Base-by-base conservation (phyloP, 2,797 vertebrate species). In the Heterohyrax brucei region DNA sequence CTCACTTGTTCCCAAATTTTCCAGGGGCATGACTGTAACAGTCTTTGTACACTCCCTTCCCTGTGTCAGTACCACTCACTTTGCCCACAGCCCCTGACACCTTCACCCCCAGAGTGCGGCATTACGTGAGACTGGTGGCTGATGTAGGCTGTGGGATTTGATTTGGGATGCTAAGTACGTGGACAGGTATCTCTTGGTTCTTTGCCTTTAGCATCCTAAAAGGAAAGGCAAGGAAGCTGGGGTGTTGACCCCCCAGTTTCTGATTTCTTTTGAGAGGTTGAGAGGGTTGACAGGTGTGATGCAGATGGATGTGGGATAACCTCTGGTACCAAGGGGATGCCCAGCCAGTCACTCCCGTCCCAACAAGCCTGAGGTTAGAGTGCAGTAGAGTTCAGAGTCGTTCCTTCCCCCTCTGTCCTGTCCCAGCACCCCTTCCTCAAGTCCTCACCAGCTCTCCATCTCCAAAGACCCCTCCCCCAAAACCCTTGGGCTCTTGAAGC, bases 101-200 rank as follows among this genome's bases (percentile, higher is more conserved):
- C 14, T 39, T 39, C 39, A 39, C 4, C 46, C 21, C 13, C 3
- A 1, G 46, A 66, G 5, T 7, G 0, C 0, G 24, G 16, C 10
- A 22, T 8, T 21, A 10, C 33, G 9, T 0, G 30, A 64, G n/a
- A 13, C 22, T 4, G 19, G 21, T 1, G 33, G 16, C 77, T 9
- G 61, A 18, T 75, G 5, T 16, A 39, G 89, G n/a, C 79, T 14
- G 7, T 0, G 4, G 61, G 48, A 33, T 8, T 48, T 21, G 9
- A 13, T 48, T 73, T 68, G 1, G 21, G 44, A 72, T 8, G 9
- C 5, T 39, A 19, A 39, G 3, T 30, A 26, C 14, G 46, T 8
- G 61, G 46, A 77, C 16, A 30, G 26, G 6, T 21, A 6, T 70
- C 6, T 26, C 62, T 79, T n/a, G 30, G 18, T 12, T 14, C 91